A percentile compares a stretch with the other conserved stretches of the same genome.
Evolutionary conservation across 2,888 invertebrate genomes (phyloP).

Genomic region (Rhogogaster chlorosoma): DNA sequence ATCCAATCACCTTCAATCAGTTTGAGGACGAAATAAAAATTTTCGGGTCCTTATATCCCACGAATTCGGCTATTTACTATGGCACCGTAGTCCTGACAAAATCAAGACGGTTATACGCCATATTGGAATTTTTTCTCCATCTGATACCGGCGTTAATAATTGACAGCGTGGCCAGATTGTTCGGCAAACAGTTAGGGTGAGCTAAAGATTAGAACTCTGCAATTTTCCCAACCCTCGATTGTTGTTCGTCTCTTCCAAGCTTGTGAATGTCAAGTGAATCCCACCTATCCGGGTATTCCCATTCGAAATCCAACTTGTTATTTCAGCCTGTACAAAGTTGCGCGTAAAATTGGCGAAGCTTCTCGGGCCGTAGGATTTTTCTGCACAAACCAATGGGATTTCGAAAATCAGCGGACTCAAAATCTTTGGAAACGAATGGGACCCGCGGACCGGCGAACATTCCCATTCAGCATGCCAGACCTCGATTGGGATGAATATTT

Average conservation of each 20-base stretch:
- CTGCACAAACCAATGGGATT: constrained; percentile 88
- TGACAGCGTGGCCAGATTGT: constrained; percentile 83
- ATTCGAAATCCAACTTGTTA: not conserved
- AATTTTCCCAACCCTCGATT: not conserved
- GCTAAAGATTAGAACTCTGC: constrained; percentile 64
- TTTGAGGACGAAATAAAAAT: constrained; percentile 76
- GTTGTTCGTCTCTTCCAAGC: not conserved
- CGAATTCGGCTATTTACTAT: constrained; percentile 79
- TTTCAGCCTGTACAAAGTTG: constrained; percentile 74
- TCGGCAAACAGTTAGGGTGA: constrained; percentile 88
- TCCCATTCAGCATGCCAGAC: constrained; percentile 67
- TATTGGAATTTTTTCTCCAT: constrained; percentile 85
- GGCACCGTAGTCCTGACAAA: not conserved
- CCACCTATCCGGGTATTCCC: no score
- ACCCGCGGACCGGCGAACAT: constrained; percentile 81
- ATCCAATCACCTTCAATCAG: constrained; percentile 3
- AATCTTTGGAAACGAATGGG: constrained; percentile 80
- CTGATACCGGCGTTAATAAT: constrained; percentile 87
- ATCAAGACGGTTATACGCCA: constrained; percentile 79
- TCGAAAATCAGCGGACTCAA: constrained; percentile 82
- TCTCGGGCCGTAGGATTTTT: constrained; percentile 82
- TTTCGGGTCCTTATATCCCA: constrained; percentile 62
- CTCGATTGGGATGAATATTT: constrained; percentile 17
- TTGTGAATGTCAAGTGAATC: no score
- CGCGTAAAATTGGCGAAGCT: not conserved